phyloP scores from a whole-genome alignment of 1,140 invertebrate genomes.

The Trachymyrmex cornetzi region DNA sequence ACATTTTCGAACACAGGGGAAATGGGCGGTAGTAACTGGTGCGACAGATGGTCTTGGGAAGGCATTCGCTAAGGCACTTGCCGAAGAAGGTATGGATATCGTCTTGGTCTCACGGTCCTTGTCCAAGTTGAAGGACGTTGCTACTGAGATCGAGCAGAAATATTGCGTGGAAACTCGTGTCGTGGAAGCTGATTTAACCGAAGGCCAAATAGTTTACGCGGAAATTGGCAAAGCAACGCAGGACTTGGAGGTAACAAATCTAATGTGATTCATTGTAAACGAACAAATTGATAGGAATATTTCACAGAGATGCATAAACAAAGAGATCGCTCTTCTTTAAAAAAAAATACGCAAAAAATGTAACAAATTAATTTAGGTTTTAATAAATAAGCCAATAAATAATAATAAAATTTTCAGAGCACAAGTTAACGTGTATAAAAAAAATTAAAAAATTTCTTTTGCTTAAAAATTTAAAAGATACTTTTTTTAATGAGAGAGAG shows the following conservation, averaged over 20 bases:
- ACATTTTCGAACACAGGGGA: conserved; percentile 81
- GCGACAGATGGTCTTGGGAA: conserved; percentile 97
- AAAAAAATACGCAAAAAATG: neutral
- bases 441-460: neutral
- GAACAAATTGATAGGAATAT: neutral
- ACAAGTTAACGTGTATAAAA: neutral
- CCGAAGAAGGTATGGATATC: conserved; percentile 93
- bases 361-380: no score
- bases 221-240: conserved; percentile 91
- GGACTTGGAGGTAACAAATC: conserved; percentile 89
- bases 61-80: conserved; percentile 94
- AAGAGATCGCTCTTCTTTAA: neutral
- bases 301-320: neutral
- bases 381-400: no score
- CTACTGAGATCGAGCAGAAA: conserved; percentile 92
- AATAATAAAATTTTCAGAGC: no score
- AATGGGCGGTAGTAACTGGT: conserved; percentile 93
- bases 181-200: conserved; percentile 95
- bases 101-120: conserved; percentile 95
- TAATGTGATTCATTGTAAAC: neutral
- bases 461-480: neutral
- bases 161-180: conserved; percentile 93
- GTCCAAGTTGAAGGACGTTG: conserved; percentile 93
- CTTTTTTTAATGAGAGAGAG: neutral
- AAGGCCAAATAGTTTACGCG: conserved; percentile 91